Base-by-base conservation (phyloP, 2,888 invertebrate genomes). In the Elgonia sp. region DNA sequence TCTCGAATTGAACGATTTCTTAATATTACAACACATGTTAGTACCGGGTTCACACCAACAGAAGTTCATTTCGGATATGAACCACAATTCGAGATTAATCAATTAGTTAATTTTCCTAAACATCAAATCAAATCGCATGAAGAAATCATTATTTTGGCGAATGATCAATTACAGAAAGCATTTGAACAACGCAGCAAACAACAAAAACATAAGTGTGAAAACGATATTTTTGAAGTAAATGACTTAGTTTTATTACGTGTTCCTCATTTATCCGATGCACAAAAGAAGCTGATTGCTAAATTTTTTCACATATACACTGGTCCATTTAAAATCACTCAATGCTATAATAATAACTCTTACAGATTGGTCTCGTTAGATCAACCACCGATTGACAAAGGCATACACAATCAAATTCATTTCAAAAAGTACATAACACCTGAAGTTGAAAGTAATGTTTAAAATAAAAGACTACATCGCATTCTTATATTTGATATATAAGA, bases 281-380 rank as follows among this genome's bases (percentile, higher is more conserved):
- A 53, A 18, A 21, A 65, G 8, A 77, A 53, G 53, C 18, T 77
- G 5, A 77, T 39, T 20, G n/a, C 63, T 0, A 77, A 63, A 39
- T 77, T 77, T 63, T 77, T 77, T 65, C 76, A 77, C 53, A 20
- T 77, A 14, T 77, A 77, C 20, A 20, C 53, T 18, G 76, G 76
- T 63, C 76, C 76, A 10, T 65, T 29, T 60, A 63, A 50, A 53
- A 77, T 77, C 20, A 18, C 29, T 20, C 9, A 65, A 37, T 65
- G 53, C 39, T 65, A 16, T 39, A 10, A 29, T 20, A 77, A 77
- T 65, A 77, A 77, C 20, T 21, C 76, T 8, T 77, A 77, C 65
- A 37, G 53, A 75, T 75, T 75, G 18, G 6, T 62, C 1, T 29
- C 75, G 0, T 29, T 75, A 20, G 75, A 75, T 50, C 9, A 75